Conservation (phyloP, 2,797 vertebrate species). For the Muscicapa striata region DNA sequence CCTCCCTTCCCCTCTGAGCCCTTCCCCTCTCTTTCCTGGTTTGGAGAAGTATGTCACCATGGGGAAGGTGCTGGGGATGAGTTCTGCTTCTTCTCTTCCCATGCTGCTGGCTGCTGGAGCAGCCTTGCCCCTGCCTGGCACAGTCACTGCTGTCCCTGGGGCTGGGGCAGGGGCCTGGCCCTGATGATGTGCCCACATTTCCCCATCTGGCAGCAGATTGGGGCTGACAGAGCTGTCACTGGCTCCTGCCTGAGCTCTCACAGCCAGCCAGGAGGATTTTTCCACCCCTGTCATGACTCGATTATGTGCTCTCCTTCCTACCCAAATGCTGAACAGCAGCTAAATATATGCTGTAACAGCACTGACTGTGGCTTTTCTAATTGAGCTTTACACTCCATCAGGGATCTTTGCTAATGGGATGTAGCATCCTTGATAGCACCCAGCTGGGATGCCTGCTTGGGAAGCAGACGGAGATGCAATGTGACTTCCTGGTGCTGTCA, state of each 20-base stretch:
- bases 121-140: not conserved
- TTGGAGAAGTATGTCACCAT: not conserved
- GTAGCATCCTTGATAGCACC: not conserved
- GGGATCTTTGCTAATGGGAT: not conserved
- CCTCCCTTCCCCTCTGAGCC: not conserved
- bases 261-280: not conserved
- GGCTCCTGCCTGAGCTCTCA: not conserved
- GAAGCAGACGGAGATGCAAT: not conserved
- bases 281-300: not conserved
- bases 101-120: not conserved
- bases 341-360: not conserved
- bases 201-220: fast-evolving
- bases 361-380: not conserved
- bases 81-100: not conserved
- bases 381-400: not conserved
- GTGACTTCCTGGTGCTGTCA: not conserved
- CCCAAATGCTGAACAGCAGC: not conserved
- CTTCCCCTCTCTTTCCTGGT: not conserved
- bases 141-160: not conserved
- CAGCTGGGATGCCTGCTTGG: not conserved
- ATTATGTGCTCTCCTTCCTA: not conserved
- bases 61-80: not conserved
- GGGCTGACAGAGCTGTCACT: not conserved
- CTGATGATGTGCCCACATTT: not conserved
- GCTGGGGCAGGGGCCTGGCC: not conserved